These are phyloP conservation scores for Lagopus muta DNA, from an alignment of 2,113 vertebrate genomes.

Conservation along the genomic window DNA sequence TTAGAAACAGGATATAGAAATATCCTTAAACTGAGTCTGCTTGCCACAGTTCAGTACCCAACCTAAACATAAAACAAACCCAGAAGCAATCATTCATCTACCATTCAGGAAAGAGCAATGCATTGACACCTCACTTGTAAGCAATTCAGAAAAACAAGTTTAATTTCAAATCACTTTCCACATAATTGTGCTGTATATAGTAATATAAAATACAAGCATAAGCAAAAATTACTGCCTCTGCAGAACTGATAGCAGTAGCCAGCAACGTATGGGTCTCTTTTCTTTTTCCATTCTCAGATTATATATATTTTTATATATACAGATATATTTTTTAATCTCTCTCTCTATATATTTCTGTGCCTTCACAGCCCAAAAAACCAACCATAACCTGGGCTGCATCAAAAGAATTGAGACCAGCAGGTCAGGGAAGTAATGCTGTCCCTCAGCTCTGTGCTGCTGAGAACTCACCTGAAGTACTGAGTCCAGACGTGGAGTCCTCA, in stretches of 20 bases:
- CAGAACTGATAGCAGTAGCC: background rate
- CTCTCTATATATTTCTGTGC: no score
- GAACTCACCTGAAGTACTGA: no score
- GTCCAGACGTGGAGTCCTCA: no score
- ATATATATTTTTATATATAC: background rate
- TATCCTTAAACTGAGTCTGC: background rate
- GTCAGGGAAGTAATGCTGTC: no score
- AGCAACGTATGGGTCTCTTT: background rate
- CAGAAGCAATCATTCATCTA: background rate
- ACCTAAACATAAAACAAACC: background rate
- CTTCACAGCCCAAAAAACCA: no score
- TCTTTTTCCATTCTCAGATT: background rate
- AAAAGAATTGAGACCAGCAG: no score
- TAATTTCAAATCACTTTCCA: background rate
- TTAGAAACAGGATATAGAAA: background rate
- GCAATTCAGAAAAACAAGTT: conserved; percentile 1
- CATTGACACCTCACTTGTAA: background rate
- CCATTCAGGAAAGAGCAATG: background rate
- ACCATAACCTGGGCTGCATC: no score
- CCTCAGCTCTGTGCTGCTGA: no score
- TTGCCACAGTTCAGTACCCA: background rate
- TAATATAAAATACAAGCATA: background rate
- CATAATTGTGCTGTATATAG: background rate
- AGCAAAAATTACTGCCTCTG: background rate
- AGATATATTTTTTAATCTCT: no score